These are phyloP conservation scores for Euplexia lucipara DNA, from an alignment of 2,888 invertebrate genomes.

Conservation along the genomic window DNA sequence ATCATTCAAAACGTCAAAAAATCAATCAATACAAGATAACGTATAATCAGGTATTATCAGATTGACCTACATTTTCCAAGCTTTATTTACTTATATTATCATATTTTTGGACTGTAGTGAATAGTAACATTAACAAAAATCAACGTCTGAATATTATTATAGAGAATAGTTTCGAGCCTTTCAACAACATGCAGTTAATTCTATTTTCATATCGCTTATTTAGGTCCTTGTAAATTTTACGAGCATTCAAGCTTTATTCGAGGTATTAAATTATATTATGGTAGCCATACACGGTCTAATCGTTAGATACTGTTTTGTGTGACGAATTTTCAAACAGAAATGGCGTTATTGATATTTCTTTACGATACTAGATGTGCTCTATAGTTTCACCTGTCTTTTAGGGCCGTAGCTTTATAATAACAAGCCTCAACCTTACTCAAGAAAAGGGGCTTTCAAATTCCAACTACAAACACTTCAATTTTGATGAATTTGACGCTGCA, in stretches of 20 bases:
- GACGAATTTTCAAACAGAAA: constrained; percentile 2
- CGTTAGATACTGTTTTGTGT: background rate
- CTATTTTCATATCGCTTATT: constrained; percentile 57
- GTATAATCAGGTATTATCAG: constrained; percentile 50
- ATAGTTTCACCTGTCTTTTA: too few species aligned
- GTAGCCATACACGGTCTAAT: constrained; percentile 5
- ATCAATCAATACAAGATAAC: constrained; percentile 58
- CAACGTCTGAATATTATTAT: constrained; percentile 20
- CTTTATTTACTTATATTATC: constrained; percentile 56
- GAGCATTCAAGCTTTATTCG: constrained; percentile 53
- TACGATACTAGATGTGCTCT: background rate
- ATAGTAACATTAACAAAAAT: constrained; percentile 40
- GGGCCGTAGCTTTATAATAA: too few species aligned
- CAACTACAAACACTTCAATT: too few species aligned
- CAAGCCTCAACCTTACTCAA: too few species aligned
- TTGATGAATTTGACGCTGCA: too few species aligned
- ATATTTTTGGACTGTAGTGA: constrained; percentile 32
- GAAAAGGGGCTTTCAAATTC: too few species aligned
- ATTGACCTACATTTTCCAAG: constrained; percentile 51
- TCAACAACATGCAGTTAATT: constrained; percentile 46
- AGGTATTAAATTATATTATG: constrained; percentile 42
- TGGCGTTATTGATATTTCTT: background rate
- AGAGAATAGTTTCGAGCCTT: constrained; percentile 17
- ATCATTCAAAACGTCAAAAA: constrained; percentile 48
- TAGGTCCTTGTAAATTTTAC: constrained; percentile 50